These are phyloP conservation scores for Agrotis segetum DNA, from an alignment of 2,888 invertebrate species.

Conservation along the genomic window DNA sequence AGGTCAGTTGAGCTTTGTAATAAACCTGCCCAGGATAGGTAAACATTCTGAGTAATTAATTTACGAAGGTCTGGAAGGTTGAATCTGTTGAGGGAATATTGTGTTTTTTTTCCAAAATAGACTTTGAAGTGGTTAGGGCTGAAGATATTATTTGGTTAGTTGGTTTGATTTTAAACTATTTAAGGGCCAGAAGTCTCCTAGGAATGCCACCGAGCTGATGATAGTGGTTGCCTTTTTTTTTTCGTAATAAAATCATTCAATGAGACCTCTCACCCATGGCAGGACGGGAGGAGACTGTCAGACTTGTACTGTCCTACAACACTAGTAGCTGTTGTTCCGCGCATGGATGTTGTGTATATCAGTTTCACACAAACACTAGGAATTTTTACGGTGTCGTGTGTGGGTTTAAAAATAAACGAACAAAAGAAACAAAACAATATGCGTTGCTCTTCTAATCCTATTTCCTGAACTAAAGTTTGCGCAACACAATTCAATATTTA, in stretches of 20 bases:
- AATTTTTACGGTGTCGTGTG: too few species aligned
- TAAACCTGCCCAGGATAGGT: slow-evolving; percentile 39
- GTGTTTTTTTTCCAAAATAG: neutral
- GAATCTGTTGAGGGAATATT: neutral
- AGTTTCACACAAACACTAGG: too few species aligned
- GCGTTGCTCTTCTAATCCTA: slow-evolving; percentile 28
- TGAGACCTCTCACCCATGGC: too few species aligned
- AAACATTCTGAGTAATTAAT: slow-evolving; percentile 43
- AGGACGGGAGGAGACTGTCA: too few species aligned
- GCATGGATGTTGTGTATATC: too few species aligned
- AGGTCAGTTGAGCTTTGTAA: slow-evolving; percentile 41
- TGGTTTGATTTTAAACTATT: neutral
- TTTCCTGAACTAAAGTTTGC: slow-evolving; percentile 32
- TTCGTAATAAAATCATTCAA: too few species aligned
- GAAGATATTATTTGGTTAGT: neutral
- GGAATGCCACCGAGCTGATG: too few species aligned
- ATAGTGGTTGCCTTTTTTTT: too few species aligned
- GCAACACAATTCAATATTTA: slow-evolving; percentile 50
- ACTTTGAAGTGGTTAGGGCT: neutral
- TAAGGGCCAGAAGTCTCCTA: too few species aligned
- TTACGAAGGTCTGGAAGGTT: slow-evolving; percentile 19
- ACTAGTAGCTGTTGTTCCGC: too few species aligned
- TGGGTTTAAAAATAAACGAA: too few species aligned
- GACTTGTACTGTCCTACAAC: too few species aligned
- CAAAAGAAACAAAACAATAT: slow-evolving; percentile 8